Conservation (phyloP, 1,140 invertebrate species). For the Elymnias hypermnestra region DNA sequence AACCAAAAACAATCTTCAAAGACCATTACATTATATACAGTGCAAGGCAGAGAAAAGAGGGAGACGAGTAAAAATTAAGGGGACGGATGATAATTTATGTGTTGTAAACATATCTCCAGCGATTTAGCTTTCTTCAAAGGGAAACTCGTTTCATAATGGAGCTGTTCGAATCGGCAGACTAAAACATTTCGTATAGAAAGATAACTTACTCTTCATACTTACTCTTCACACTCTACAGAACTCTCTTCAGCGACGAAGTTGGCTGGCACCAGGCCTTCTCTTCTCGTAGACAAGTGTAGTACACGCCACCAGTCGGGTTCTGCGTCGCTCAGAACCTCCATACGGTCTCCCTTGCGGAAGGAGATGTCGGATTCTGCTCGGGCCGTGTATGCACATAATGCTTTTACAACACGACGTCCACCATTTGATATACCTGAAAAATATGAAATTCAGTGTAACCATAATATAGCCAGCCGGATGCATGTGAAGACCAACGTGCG, state of each 20-base stretch:
- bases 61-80: no score
- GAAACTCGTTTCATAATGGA: no score
- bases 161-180: no score
- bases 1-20: no score
- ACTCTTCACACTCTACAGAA: conserved; percentile 97
- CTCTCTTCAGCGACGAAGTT: conserved; percentile 96
- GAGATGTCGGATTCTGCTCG: conserved; percentile 93
- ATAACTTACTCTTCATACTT: conserved; percentile 70
- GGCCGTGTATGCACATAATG: conserved; percentile 93
- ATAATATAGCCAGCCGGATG: no score
- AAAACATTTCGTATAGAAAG: neutral
- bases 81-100: no score
- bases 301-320: conserved; percentile 97
- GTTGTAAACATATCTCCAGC: no score
- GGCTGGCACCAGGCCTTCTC: conserved; percentile 93
- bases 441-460: no score
- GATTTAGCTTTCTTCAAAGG: no score
- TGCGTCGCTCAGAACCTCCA: conserved; percentile 92
- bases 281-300: conserved; percentile 87
- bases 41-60: no score
- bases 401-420: conserved; percentile 86
- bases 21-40: no score
- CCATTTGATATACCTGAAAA: conserved; percentile 61
- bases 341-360: conserved; percentile 93
- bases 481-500: no score